phyloP scores from a whole-genome alignment of 2,113 vertebrate species.

The Megaleporinus macrocephalus region DNA sequence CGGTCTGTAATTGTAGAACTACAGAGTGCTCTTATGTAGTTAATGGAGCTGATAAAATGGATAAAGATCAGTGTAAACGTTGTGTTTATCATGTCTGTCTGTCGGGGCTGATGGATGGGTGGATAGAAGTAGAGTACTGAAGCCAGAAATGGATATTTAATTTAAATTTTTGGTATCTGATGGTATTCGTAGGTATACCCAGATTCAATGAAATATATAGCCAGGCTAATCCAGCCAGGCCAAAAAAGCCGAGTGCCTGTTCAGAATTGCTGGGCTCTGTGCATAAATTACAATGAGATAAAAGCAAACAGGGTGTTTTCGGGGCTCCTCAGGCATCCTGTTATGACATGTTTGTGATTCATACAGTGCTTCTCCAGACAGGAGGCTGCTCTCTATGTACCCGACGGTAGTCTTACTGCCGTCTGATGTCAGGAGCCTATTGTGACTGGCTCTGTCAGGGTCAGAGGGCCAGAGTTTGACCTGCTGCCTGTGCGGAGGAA shows the following conservation, averaged over 20 bases:
- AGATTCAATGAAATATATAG: not conserved
- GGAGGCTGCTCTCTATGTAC: not conserved
- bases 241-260: not conserved
- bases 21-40: too few species aligned
- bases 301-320: not conserved
- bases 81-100: not conserved
- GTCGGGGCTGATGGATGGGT: not conserved
- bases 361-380: not conserved
- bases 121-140: not conserved
- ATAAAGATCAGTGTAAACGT: too few species aligned
- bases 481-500: not conserved
- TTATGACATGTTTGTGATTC: constrained; percentile 13
- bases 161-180: not conserved
- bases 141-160: not conserved
- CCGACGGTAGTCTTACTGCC: not conserved
- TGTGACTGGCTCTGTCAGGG: not conserved
- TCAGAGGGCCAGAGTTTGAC: constrained; percentile 22
- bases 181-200: not conserved
- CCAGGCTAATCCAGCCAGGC: not conserved
- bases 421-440: constrained; percentile 29
- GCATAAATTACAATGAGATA: not conserved
- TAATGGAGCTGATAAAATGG: too few species aligned
- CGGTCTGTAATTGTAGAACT: too few species aligned
- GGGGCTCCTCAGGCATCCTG: not conserved
- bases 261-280: not conserved